Base-by-base conservation (phyloP, 2,888 invertebrate genomes). In the Lagria hirta region DNA sequence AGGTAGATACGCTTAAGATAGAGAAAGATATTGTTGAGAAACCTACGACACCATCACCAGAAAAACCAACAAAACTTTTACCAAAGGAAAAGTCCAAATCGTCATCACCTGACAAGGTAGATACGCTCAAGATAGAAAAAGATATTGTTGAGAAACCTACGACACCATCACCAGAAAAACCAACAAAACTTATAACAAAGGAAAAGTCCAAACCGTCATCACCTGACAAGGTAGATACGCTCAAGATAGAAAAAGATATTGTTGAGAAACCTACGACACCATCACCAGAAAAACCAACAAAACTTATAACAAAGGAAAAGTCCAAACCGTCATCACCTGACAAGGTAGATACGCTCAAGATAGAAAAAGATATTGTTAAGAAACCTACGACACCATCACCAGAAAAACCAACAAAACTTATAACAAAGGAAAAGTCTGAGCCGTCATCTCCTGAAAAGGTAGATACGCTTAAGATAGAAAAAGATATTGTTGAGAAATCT, bases 221-320 rank as follows among this genome's bases (percentile, higher is more conserved):
- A 3, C 41, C 43, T 12, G 33, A 29, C 10, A 16, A 28, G 14
- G 15, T 15, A 28, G 6, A 14, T 12, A 3, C 21, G 5, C 7
- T 3, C 7, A 32, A 32, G 14, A 14, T 21, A 1, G 32, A 32
- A 3, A 21, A 21, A 18, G 13, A 12, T 10, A 12, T 14, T 10
- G 21, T 14, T 24, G 26, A 26, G 20, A 48, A 42, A 28, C 23
- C 15, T 8, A 28, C 28, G 27, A 26, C 38, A 20, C 36, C 51
- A 7, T 15, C 37, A n/a, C 13, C 27, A 2, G 43, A 16, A 6
- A 30, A 48, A 35, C 28, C 35, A 13, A 30, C 35, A 3, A 10
- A 27, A 13, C 21, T 17, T n/a, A 29, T n/a, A n/a, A n/a, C n/a
- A n/a, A n/a, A n/a, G n/a, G n/a, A n/a, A n/a, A n/a, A n/a, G n/a